Percentiles rank a stretch among this genome's conserved stretches.
Evolutionary conservation across 2,113 vertebrate genomes (phyloP).

Genomic region (Microcebus murinus): DNA sequence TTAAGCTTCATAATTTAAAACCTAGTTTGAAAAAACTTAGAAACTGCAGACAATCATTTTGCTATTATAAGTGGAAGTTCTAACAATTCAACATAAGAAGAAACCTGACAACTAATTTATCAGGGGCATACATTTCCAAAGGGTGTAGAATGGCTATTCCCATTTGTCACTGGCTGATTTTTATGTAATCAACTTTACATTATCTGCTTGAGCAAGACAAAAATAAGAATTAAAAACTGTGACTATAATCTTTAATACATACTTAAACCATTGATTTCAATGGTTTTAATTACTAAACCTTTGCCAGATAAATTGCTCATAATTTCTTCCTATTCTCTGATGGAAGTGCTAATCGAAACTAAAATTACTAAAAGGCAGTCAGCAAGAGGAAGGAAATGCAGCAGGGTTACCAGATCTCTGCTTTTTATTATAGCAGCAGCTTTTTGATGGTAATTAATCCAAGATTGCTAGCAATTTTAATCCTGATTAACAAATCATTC

Average conservation of each 20-base stretch:
- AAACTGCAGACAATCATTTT: slow-evolving; percentile 38
- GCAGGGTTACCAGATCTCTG: background rate
- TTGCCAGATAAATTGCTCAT: slow-evolving; percentile 26
- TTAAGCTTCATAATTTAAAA: slow-evolving; percentile 48
- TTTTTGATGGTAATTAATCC: background rate
- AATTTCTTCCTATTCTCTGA: slow-evolving; percentile 41
- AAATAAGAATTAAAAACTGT: background rate
- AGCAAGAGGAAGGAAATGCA: slow-evolving; percentile 10
- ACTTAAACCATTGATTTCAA: background rate
- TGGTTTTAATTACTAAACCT: background rate
- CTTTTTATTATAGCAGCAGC: background rate
- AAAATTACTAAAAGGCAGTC: slow-evolving; percentile 32
- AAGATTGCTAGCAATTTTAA: slow-evolving; percentile 31
- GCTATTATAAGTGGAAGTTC: slow-evolving; percentile 16
- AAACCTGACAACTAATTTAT: background rate
- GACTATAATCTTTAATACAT: background rate
- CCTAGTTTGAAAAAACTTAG: slow-evolving; percentile 47
- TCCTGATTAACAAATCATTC: slow-evolving; percentile 36
- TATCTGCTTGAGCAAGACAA: background rate
- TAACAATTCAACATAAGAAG: background rate
- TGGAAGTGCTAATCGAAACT: slow-evolving; percentile 28
- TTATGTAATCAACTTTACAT: slow-evolving; percentile 13
- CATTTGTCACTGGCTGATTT: background rate
- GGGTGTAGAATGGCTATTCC: background rate
- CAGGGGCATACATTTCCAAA: background rate